Evolutionary conservation across 2,888 invertebrate genomes (phyloP), one percentile per base, ranked within the genome.

Genomic region (Napeogenes inachia): DNA sequence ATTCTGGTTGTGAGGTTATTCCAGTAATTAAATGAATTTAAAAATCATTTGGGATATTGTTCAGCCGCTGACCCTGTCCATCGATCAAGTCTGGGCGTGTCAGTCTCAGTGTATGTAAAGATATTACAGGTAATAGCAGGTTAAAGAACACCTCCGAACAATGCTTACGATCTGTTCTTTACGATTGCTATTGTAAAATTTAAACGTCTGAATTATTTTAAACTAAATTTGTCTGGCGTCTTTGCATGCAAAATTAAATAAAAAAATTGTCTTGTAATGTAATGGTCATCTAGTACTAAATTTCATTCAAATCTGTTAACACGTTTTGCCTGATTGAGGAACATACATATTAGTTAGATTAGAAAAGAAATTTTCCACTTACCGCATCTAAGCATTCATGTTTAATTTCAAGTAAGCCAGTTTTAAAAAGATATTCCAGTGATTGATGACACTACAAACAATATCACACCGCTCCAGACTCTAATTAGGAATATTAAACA

Each of bases 401-500:
- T n/a, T 13, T 47, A 13, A 13, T 6, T 47, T 6, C 13, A 5
- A 13, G n/a, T 13, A 6, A 21, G n/a, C 13, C 47, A 47, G 47
- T 47, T 47, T 47, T 47, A 47, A 63, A 62, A 57, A 47, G 56
- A 56, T 45, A 57, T 38, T 33, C 55, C 57, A 45, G 57, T 64
- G 60, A 66, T 64, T 65, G 64, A 68, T 64, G 64, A 65, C 64
- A 59, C 53, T 59, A 66, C 63, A 60, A 60, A 57, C 66, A 63
- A 64, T 62, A 67, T 61, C 57, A 63, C 63, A 69, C 13, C 67
- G 70, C 73, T 74, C 74, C 78, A 78, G 21, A 21, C 78, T 75
- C 76, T 84, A 87, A 88, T 89, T 87, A 83, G 75, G 75, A 79
- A 76, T 78, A 84, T 82, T 84, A 82, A 83, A 79, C 83, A 81